A percentile compares a stretch with the other conserved stretches of the same genome.
These are phyloP conservation scores for Bruchidius siliquastri DNA, from an alignment of 2,888 invertebrate species.

Conservation along the genomic window DNA sequence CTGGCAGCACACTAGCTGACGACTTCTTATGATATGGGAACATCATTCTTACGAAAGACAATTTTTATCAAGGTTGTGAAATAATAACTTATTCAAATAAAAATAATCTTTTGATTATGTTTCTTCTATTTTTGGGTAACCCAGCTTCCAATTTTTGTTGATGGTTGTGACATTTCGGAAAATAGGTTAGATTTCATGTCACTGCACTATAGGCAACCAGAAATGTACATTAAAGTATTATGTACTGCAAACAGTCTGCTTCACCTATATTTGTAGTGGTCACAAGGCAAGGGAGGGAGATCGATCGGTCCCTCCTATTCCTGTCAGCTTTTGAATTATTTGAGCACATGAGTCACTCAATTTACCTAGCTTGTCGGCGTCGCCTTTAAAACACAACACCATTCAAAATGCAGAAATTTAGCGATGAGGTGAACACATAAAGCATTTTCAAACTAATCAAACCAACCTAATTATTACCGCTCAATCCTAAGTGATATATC, in stretches of 20 bases:
- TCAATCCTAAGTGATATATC: background rate
- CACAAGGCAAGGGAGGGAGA: background rate
- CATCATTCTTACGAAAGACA: background rate
- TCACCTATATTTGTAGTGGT: background rate
- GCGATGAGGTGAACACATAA: background rate
- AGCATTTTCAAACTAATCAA: background rate
- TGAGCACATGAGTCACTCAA: background rate
- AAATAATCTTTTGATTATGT: background rate
- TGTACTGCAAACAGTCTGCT: background rate
- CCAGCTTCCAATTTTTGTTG: background rate
- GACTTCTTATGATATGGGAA: background rate
- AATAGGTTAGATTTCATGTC: background rate
- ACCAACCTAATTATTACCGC: background rate
- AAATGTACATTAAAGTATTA: background rate
- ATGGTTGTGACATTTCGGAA: background rate
- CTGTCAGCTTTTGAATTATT: background rate
- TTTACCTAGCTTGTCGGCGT: background rate
- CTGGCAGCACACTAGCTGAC: background rate
- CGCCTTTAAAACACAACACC: background rate
- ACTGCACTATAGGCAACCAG: background rate
- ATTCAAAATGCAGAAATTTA: background rate
- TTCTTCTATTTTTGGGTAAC: background rate
- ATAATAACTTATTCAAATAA: background rate
- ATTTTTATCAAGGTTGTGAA: background rate
- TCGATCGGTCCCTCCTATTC: background rate